phyloP scores from a whole-genome alignment of 2,797 vertebrate species.

The Hippopotamyrus pictus region DNA sequence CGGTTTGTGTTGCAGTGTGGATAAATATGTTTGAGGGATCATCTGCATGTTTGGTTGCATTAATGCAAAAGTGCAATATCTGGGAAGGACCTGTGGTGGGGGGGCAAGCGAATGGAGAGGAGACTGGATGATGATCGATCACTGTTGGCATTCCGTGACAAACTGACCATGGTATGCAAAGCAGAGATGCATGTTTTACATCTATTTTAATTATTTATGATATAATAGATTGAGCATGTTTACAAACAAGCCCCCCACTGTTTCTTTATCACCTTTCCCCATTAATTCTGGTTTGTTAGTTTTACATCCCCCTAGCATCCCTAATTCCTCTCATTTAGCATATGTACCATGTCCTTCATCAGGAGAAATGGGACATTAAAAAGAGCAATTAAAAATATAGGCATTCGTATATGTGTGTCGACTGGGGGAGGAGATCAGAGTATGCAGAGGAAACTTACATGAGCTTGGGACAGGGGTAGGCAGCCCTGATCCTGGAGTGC shows the following conservation, averaged over 20 bases:
- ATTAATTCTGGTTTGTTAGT: conserved; percentile 5
- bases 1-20: conserved; percentile 45
- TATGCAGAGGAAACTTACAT: not conserved
- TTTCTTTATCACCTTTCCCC: not conserved
- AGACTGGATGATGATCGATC: conserved; percentile 36
- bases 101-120: conserved; percentile 22
- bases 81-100: conserved; percentile 4
- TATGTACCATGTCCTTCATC: not conserved
- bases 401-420: not conserved
- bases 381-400: not conserved
- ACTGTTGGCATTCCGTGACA: conserved; percentile 16
- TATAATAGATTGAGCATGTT: not conserved
- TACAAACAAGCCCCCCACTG: not conserved
- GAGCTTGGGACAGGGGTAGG: not conserved
- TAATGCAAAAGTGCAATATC: conserved; percentile 32
- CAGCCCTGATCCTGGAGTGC: not conserved
- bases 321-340: not conserved
- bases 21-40: conserved; percentile 55
- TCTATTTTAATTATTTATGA: conserved; percentile 23
- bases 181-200: conserved; percentile 12
- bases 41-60: conserved; percentile 37
- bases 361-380: not conserved
- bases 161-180: not conserved
- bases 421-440: not conserved
- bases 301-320: not conserved